Evolutionary conservation across 2,888 invertebrate species (phyloP), one percentile per base, ranked within the genome.

Genomic region (Drosophila diplacantha): DNA sequence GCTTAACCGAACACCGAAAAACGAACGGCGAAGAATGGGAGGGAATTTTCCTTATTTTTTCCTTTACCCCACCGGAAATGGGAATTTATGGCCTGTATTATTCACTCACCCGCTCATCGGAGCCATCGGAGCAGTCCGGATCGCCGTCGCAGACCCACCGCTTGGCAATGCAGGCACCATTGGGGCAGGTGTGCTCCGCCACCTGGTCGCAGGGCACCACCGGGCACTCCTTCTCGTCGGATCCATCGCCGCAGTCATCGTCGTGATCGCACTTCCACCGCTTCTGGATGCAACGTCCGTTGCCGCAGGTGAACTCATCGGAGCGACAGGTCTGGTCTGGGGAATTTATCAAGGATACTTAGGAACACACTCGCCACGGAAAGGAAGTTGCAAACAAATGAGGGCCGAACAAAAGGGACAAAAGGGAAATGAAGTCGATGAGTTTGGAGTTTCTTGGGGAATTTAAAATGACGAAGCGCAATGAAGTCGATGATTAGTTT

Each of bases 91-190:
- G 53, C 38, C 6, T 49, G 43, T 38, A 53, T 69, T 55, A 49
- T 67, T 60, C 65, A 87, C 88, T 89, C 87, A 93, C 93, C 89
- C 90, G 88, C 89, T 97, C 97, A 88, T 97, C 97, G 64, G 93
- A 93, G 52, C 92, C 93, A 89, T 97, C 95, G 0, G 92, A 91
- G 83, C 97, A 97, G 87, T 97, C 97, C 67, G 91, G 91, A 85
- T 96, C 96, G 1, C 95, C 95, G 86, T 97, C 97, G 88, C 97
- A 97, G 35, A 92, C 90, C 96, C 96, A 96, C 75, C 92, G 92
- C n/a, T 92, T 90, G 9, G 94, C 92, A 73, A 97, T 94, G 89
- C 97, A 97, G 77, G 92, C 92, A 71, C 93, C 93, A 71, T 93
- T 92, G n/a, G 91, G 88, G 85, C 96, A 96, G 38, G 93, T 92